Evolutionary conservation across 2,113 vertebrate genomes (phyloP).

Genomic region (Acanthochromis polyacanthus): DNA sequence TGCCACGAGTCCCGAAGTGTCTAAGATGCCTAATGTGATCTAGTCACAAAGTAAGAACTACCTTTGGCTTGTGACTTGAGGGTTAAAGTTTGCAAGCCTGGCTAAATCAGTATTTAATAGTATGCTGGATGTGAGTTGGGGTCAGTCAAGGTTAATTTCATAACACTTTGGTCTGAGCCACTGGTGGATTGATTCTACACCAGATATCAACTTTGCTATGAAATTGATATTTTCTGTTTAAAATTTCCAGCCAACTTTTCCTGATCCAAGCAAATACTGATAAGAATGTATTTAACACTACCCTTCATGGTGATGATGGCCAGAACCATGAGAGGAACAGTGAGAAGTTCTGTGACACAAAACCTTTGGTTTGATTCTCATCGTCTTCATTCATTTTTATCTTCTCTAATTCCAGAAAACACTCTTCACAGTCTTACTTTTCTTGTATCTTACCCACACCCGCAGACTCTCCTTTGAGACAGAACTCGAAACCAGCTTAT

Average conservation of each 20-base stretch:
- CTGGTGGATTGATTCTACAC: too few relatives aligned
- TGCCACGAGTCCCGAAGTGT: too few relatives aligned
- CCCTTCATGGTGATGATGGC: background rate
- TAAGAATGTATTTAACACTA: too few relatives aligned
- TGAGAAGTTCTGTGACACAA: background rate
- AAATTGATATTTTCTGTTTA: too few relatives aligned
- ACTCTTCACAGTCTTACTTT: background rate
- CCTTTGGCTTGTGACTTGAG: background rate
- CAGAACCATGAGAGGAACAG: background rate
- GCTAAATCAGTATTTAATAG: too few relatives aligned
- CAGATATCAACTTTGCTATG: too few relatives aligned
- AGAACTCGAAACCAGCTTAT: background rate
- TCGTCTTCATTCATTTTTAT: background rate
- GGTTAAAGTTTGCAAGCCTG: background rate
- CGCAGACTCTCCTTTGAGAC: conserved; percentile 20
- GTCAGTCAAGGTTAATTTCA: too few relatives aligned
- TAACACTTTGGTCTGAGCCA: too few relatives aligned
- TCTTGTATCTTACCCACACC: background rate
- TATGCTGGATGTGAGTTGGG: too few relatives aligned
- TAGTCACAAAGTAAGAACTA: background rate
- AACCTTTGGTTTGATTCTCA: background rate
- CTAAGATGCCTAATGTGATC: background rate
- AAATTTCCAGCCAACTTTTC: too few relatives aligned
- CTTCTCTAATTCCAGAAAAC: conserved; percentile 7
- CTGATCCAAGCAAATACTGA: too few relatives aligned